Percentiles rank a stretch among this genome's conserved stretches.
These are phyloP conservation scores for Amphiprion clarkii DNA, from an alignment of 2,797 vertebrate species.

Conservation along the genomic window DNA sequence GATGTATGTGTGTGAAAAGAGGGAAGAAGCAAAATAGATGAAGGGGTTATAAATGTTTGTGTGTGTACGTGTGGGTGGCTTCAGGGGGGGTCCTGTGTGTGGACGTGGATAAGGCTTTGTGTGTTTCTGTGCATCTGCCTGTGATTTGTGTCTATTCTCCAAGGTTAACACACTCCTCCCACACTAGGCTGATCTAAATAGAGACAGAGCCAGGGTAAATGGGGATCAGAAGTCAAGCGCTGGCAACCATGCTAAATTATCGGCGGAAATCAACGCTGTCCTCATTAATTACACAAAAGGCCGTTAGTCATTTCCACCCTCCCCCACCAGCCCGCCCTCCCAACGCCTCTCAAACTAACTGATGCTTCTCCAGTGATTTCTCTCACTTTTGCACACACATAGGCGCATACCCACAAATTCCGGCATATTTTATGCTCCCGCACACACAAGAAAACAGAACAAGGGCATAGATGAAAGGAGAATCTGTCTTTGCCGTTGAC, in stretches of 20 bases:
- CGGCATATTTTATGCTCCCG: constrained; percentile 63
- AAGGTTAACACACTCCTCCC: constrained; percentile 86
- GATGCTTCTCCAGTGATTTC: constrained; percentile 74
- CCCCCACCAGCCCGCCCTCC: constrained; percentile 62
- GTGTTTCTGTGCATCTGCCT: constrained; percentile 74
- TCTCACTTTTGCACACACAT: constrained; percentile 60
- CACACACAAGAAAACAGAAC: constrained; percentile 66
- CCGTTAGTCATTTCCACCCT: constrained; percentile 82
- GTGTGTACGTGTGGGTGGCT: constrained; percentile 72
- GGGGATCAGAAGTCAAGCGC: constrained; percentile 87
- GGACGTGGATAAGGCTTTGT: constrained; percentile 75
- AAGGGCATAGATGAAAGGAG: constrained; percentile 85
- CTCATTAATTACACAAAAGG: constrained; percentile 89
- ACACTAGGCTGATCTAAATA: constrained; percentile 83
- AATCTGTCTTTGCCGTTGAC: constrained; percentile 87
- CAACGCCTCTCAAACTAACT: constrained; percentile 76
- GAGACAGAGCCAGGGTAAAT: constrained; percentile 85
- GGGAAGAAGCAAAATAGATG: constrained; percentile 70
- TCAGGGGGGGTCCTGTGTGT: constrained; percentile 73
- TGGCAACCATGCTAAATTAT: constrained; percentile 87
- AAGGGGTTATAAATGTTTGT: constrained; percentile 80
- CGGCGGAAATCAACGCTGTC: constrained; percentile 86
- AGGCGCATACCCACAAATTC: constrained; percentile 55
- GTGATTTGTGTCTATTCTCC: constrained; percentile 78
- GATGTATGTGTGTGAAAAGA: constrained; percentile 65